Conservation (phyloP, 1,140 invertebrate species). For the Phenacoccus solenopsis region DNA sequence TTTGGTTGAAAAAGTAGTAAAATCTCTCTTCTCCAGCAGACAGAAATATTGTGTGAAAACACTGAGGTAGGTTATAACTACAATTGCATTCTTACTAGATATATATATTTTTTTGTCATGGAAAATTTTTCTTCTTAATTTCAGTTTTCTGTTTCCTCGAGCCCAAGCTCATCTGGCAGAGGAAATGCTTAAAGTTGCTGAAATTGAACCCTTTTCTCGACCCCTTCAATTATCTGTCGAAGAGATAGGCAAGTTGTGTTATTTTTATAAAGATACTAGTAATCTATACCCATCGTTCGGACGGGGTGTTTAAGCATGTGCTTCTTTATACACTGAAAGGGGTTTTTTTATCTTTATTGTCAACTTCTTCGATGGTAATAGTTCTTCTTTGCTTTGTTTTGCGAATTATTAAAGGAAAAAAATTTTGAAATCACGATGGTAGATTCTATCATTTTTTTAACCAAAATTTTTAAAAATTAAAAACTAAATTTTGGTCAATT, state of each 20-base stretch:
- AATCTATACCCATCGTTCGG: no score
- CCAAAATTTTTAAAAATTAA: no score
- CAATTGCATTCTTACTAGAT: not conserved
- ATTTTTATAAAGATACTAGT: no score
- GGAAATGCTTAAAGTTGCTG: slow-evolving; percentile 56
- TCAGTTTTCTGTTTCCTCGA: slow-evolving; percentile 63
- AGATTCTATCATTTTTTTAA: no score
- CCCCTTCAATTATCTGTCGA: slow-evolving; percentile 60
- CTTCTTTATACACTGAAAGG: no score
- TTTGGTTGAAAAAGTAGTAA: slow-evolving; percentile 78
- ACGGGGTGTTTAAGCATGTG: no score
- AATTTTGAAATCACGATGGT: no score
- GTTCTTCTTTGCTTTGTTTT: no score
- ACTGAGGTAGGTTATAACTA: slow-evolving; percentile 40
- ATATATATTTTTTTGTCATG: not conserved
- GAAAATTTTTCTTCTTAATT: slow-evolving; percentile 24
- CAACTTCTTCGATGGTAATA: no score
- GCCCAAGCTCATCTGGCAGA: slow-evolving; percentile 48
- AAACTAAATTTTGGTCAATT: no score
- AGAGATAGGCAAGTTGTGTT: slow-evolving; percentile 63
- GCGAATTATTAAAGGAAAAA: no score
- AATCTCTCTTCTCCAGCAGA: slow-evolving; percentile 74
- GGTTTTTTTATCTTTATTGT: no score
- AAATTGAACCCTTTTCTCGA: slow-evolving; percentile 52
- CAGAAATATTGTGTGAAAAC: slow-evolving; percentile 68